Percentiles rank a stretch among this genome's conserved stretches.
Evolutionary conservation across 2,888 invertebrate species (phyloP).

Genomic region (Patella caerulea): DNA sequence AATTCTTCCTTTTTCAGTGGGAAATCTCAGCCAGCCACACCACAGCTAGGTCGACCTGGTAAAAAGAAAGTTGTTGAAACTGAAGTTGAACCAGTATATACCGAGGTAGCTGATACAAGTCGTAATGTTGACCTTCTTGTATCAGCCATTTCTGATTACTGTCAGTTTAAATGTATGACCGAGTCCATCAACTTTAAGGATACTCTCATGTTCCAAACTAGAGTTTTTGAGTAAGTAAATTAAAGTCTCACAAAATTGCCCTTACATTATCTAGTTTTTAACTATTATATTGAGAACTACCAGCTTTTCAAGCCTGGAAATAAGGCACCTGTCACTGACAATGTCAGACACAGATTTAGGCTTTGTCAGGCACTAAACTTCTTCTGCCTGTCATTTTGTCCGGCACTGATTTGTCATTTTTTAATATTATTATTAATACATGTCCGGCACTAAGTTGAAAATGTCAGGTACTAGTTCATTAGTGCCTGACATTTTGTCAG

Average conservation of each 20-base stretch:
- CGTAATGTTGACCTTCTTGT: slow-evolving; percentile 67
- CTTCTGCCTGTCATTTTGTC: too few relatives aligned
- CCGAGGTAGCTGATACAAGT: slow-evolving; percentile 62
- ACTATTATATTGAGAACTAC: too few relatives aligned
- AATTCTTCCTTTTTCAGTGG: slow-evolving; percentile 18
- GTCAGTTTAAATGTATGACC: slow-evolving; percentile 65
- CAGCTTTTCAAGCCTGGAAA: too few relatives aligned
- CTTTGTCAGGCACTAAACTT: too few relatives aligned
- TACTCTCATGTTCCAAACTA: slow-evolving; percentile 71
- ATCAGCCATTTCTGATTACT: slow-evolving; percentile 66
- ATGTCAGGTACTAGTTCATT: too few relatives aligned
- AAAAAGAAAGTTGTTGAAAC: slow-evolving; percentile 70
- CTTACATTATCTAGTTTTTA: too few relatives aligned
- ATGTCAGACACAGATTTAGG: too few relatives aligned
- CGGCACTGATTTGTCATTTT: too few relatives aligned
- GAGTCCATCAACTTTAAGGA: slow-evolving; percentile 68
- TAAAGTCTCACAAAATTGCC: background rate
- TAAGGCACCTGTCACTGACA: too few relatives aligned
- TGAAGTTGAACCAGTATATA: slow-evolving; percentile 68
- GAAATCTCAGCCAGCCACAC: slow-evolving; percentile 38
- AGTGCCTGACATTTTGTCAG: too few relatives aligned
- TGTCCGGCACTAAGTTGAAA: too few relatives aligned
- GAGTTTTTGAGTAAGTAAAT: slow-evolving; percentile 68
- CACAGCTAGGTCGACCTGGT: slow-evolving; percentile 49
- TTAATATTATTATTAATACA: too few relatives aligned